Evolutionary conservation across 2,113 vertebrate genomes (phyloP).

Genomic region (Lagopus muta): DNA sequence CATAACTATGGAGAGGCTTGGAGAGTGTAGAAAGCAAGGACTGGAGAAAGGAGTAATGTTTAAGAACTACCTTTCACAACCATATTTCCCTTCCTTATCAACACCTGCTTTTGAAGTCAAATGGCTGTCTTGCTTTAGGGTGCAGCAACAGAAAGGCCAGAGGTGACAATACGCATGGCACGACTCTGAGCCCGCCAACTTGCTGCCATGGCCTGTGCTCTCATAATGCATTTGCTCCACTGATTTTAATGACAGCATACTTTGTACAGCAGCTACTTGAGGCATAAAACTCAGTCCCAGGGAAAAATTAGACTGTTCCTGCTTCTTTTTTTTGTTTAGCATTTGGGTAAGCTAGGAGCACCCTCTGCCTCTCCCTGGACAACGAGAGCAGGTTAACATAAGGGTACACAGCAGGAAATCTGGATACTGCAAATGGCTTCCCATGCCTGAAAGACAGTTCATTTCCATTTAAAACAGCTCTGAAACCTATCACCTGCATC

Average conservation of each 20-base stretch:
- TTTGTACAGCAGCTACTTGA: neutral
- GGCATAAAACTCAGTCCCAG: neutral
- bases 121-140: neutral
- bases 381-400: neutral
- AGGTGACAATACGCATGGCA: neutral
- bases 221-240: accelerated
- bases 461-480: neutral
- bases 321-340: neutral
- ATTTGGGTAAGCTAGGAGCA: neutral
- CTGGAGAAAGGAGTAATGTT: neutral
- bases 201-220: accelerated
- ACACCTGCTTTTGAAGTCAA: neutral
- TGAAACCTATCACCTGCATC: neutral
- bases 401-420: accelerated
- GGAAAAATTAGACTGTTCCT: neutral
- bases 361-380: too few relatives aligned
- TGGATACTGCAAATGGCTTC: neutral
- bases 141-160: neutral
- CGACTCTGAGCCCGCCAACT: neutral
- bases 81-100: neutral
- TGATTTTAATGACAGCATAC: neutral
- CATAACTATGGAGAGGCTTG: neutral
- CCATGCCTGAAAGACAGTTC: neutral
- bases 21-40: neutral
- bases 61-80: neutral